phyloP scores from a whole-genome alignment of 2,797 vertebrate species.

The Gymnodraco acuticeps region DNA sequence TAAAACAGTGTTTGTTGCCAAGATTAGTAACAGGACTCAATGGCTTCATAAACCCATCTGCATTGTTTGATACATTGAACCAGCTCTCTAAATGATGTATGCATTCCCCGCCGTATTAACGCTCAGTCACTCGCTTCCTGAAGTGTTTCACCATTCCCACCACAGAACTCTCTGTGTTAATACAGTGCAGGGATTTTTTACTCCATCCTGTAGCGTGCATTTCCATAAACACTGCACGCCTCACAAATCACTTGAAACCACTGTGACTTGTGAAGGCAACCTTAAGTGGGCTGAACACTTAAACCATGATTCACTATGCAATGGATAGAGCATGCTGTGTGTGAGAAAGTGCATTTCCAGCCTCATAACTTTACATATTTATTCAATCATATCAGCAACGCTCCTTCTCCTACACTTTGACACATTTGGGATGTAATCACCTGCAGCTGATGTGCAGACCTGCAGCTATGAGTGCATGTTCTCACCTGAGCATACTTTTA shows the following conservation, averaged over 20 bases:
- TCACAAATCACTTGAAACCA: constrained; percentile 87
- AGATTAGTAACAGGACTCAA: not conserved
- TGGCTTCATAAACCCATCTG: too few relatives aligned
- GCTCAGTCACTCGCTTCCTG: constrained; percentile 29
- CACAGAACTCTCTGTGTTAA: constrained; percentile 71
- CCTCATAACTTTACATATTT: constrained; percentile 80
- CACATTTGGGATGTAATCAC: constrained; percentile 57
- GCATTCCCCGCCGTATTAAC: constrained; percentile 24
- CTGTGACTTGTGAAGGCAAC: constrained; percentile 84
- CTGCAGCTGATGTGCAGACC: constrained; percentile 32
- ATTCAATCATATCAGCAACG: constrained; percentile 78
- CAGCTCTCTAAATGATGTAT: constrained; percentile 5
- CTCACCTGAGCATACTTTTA: too few relatives aligned
- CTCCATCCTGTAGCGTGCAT: constrained; percentile 81
- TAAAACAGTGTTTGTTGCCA: not conserved
- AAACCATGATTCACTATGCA: constrained; percentile 79
- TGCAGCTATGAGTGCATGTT: not conserved
- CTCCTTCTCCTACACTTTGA: constrained; percentile 37
- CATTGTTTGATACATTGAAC: not conserved
- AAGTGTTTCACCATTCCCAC: constrained; percentile 48
- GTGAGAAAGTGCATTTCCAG: constrained; percentile 69
- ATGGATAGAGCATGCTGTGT: constrained; percentile 75
- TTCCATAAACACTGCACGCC: constrained; percentile 87
- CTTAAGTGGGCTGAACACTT: constrained; percentile 86
- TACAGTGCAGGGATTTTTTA: constrained; percentile 69